Evolutionary conservation across 2,888 invertebrate species (phyloP), one percentile per base, ranked within the genome.

Genomic region (Catocala nupta): DNA sequence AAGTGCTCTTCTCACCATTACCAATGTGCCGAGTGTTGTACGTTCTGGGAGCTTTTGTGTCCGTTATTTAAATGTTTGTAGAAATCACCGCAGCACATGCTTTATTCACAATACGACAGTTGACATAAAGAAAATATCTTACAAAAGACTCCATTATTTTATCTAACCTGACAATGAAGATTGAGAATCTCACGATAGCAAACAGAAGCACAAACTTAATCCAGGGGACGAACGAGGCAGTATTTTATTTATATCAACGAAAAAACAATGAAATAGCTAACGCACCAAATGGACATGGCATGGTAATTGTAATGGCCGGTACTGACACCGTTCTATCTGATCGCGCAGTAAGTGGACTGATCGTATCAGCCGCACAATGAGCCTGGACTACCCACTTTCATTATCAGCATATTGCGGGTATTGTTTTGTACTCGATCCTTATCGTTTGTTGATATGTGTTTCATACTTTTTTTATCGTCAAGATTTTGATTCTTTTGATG

Each of bases 281-380:
- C 75, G 73, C 65, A 70, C 64, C 8, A 53, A 73, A 78, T 68
- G 63, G 68, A 75, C 68, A 50, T 63, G 55, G 72, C 53, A 64
- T 73, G 59, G 73, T 82, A 82, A 80, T 82, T 82, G 80, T 77
- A 78, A 74, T 80, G 70, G 73, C 65, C 62, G 55, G 63, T 65
- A 66, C 70, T 81, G 80, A 77, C 77, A 71, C 73, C 51, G 71
- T 61, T 56, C 55, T 81, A 82, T 83, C 84, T 75, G 44, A 55
- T 65, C 56, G 63, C 63, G 55, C 63, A 65, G 69, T 75, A 68
- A 70, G 70, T 69, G 71, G 64, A 65, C 64, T 69, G 81, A 80
- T 83, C 70, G 63, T 83, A 83, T 81, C 81, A 65, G 58, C 65
- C 61, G 66, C 73, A 82, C 81, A 81, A 82, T 78, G 78, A 75